Evolutionary conservation across 1,140 invertebrate genomes (phyloP).

Genomic region (Drosophila cardini): DNA sequence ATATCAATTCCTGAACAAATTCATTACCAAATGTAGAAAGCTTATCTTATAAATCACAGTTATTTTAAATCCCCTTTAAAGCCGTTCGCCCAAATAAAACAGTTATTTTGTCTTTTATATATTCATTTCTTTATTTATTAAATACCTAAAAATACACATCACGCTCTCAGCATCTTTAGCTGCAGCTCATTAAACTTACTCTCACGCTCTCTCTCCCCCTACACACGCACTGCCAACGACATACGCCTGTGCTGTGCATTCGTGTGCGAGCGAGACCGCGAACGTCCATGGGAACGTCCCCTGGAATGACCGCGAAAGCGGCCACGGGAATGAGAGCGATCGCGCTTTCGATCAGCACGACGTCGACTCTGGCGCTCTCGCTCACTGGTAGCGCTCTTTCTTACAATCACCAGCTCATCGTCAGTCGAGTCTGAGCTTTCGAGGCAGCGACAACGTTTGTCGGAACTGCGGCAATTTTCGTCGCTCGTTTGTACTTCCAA

Average conservation of each 20-base stretch:
- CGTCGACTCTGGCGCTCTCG: slow-evolving; percentile 2
- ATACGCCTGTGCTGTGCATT: slow-evolving; percentile 14
- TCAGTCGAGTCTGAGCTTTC: background rate
- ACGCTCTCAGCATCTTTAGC: background rate
- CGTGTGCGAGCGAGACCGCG: slow-evolving; percentile 36
- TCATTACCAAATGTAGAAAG: background rate
- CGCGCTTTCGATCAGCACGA: slow-evolving; percentile 18
- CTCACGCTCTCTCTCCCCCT: background rate
- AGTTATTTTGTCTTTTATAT: background rate
- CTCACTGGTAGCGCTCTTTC: background rate
- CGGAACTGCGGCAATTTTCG: too few relatives aligned
- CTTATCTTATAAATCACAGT: too few relatives aligned
- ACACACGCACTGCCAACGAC: slow-evolving; percentile 31
- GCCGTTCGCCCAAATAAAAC: background rate
- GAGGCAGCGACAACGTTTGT: background rate
- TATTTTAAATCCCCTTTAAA: too few relatives aligned
- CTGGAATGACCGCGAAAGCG: slow-evolving; percentile 40
- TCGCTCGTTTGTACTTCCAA: background rate
- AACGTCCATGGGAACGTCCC: slow-evolving; percentile 38
- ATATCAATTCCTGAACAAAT: slow-evolving; percentile 3
- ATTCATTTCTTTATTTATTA: background rate
- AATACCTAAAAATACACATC: background rate
- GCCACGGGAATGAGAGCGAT: slow-evolving; percentile 37
- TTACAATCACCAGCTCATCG: background rate
- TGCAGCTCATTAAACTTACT: background rate